phyloP scores from a whole-genome alignment of 2,113 vertebrate species.

The Catharus minimus region DNA sequence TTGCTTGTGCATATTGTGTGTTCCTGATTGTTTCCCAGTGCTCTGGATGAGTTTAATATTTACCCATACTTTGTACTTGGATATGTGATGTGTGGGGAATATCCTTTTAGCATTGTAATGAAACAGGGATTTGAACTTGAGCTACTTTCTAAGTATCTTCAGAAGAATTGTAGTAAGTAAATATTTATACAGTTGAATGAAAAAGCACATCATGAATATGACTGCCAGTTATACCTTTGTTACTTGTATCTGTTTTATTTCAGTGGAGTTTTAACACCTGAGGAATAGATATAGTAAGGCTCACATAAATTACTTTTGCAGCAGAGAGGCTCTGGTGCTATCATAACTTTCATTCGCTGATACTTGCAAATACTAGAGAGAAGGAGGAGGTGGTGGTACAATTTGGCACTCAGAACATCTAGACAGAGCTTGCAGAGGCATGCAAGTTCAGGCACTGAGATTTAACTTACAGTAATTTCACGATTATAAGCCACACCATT shows the following conservation, averaged over 20 bases:
- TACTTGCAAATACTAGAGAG: not conserved
- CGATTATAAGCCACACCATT: no score
- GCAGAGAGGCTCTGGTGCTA: not conserved
- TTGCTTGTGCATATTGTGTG: not conserved
- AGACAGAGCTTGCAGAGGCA: not conserved
- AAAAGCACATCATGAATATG: not conserved
- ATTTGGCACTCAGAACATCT: not conserved
- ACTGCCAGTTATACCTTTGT: not conserved
- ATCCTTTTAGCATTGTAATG: not conserved
- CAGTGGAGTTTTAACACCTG: not conserved
- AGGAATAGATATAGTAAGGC: not conserved
- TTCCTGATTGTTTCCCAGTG: not conserved
- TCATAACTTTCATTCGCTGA: not conserved
- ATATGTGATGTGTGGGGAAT: not conserved
- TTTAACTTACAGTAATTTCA: not conserved
- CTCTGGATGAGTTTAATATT: not conserved
- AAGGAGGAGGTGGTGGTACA: not conserved
- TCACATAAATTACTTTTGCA: not conserved
- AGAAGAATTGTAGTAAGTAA: constrained; percentile 14
- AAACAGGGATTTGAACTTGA: constrained; percentile 10
- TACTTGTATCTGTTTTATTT: constrained; percentile 17
- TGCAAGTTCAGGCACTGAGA: not conserved
- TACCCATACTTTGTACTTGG: not conserved
- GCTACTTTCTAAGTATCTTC: constrained; percentile 4
- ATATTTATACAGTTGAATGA: constrained; percentile 36